phyloP scores from a whole-genome alignment of 2,888 invertebrate species.

The Fabriciana adippe region DNA sequence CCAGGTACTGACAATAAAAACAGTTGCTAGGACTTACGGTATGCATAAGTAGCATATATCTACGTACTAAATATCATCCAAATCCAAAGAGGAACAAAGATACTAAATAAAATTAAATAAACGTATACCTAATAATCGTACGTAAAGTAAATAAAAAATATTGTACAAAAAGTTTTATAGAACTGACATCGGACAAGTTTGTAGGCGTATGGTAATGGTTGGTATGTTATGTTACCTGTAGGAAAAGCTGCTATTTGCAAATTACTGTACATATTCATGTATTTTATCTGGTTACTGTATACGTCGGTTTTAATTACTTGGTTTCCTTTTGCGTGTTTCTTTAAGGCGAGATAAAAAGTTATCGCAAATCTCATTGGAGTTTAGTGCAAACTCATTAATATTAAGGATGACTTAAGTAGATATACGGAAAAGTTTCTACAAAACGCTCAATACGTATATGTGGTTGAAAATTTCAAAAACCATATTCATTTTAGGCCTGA shows the following conservation, averaged over 20 bases:
- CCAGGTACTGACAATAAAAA: too few relatives aligned
- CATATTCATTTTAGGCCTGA: too few relatives aligned
- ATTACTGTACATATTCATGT: constrained; percentile 13
- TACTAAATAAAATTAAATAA: too few relatives aligned
- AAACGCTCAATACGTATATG: too few relatives aligned
- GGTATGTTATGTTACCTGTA: background rate
- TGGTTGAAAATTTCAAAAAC: too few relatives aligned
- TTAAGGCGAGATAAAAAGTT: constrained; percentile 14
- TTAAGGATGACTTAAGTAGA: background rate
- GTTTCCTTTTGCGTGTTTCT: constrained; percentile 20
- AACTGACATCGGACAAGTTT: background rate
- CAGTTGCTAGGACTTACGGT: too few relatives aligned
- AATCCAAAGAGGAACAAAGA: too few relatives aligned
- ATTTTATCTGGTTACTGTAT: constrained; percentile 13
- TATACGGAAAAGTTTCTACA: background rate
- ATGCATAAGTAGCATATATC: too few relatives aligned
- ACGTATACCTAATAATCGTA: too few relatives aligned
- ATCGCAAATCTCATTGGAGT: constrained; percentile 5
- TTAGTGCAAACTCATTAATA: constrained; percentile 22
- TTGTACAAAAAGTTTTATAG: background rate
- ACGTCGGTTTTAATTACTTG: constrained; percentile 26
- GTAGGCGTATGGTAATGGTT: constrained; percentile 11
- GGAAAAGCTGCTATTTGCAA: constrained; percentile 16
- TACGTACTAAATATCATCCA: too few relatives aligned
- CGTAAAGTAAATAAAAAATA: too few relatives aligned